Base-by-base conservation (phyloP, 1,140 invertebrate genomes). In the honey bee (Apis mellifera) region DNA sequence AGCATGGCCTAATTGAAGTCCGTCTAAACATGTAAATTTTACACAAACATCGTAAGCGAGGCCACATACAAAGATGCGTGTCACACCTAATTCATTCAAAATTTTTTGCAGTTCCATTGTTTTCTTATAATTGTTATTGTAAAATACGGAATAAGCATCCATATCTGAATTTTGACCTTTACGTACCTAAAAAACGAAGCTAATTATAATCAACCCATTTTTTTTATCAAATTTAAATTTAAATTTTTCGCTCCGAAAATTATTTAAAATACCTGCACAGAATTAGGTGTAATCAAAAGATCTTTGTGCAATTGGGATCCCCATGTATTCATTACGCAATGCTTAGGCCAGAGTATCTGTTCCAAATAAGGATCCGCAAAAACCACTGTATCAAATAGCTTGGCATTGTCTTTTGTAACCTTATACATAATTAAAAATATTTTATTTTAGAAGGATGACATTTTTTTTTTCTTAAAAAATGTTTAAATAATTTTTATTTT, bases 121-220 rank as follows among this genome's bases (percentile, higher is more conserved):
- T 23, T 95, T 95, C n/a, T 95, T 84, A 86, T 95, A 95, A 70
- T 95, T 95, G 91, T 97, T 97, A 89, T 97, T 97, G 93, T 94
- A 96, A 92, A 98, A 98, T n/a, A 95, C 97, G 0, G 97, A 97
- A 92, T 98, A 98, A 2, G 96, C 95, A 86, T 98, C 97, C 13
- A 97, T 95, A 62, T 97, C 95, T 0, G 97, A 95, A 86, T 97
- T 95, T 17, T 95, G 95, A 42, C 97, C 97, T 92, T 97, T 98
- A 79, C 95, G 95, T 52, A 97, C 94, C 92, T 96, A 11, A 95
- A 92, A 15, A 94, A 94, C 74, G 95, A 92, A 23, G 21, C 3
- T 12, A 57, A 15, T 59, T 50, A 55, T 55, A 21, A 12, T 32
- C 9, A 64, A 52, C 12, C 11, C 12, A 48, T 68, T n/a, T 68